Percentiles rank a stretch among this genome's conserved stretches.
phyloP scores from a whole-genome alignment of 2,113 vertebrate genomes.

The Semicossyphus pulcher region DNA sequence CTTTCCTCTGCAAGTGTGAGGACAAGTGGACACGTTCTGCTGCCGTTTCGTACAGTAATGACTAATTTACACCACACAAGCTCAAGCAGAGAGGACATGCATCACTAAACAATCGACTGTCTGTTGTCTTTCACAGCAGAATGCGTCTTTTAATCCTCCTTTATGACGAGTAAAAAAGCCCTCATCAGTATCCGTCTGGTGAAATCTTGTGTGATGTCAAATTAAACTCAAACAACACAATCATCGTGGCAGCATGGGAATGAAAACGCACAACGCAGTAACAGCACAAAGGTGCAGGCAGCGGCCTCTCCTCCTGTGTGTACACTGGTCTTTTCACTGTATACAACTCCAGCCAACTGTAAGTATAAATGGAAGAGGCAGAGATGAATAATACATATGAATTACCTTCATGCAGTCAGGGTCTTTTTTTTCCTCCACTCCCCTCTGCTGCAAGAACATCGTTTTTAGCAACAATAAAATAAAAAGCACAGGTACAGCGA shows the following conservation, averaged over 20 bases:
- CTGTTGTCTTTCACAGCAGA: background rate
- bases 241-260: background rate
- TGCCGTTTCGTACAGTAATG: conserved; percentile 40
- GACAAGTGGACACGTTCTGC: conserved; percentile 36
- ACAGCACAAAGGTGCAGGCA: conserved; percentile 27
- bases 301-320: conserved; percentile 17
- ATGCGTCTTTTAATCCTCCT: background rate
- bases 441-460: conserved; percentile 63
- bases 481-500: conserved; percentile 50
- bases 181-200: background rate
- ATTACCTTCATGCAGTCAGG: conserved; percentile 64
- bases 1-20: conserved; percentile 46
- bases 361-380: conserved; percentile 73
- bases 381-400: conserved; percentile 77
- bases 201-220: background rate
- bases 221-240: conserved; percentile 19
- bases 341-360: conserved; percentile 63
- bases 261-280: conserved; percentile 36
- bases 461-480: conserved; percentile 76
- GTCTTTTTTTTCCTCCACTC: conserved; percentile 19
- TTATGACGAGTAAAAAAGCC: too few species aligned
- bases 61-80: conserved; percentile 19
- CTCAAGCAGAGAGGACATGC: background rate
- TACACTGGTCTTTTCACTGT: conserved; percentile 30
- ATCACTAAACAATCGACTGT: background rate